Evolutionary conservation across 1,140 invertebrate species (phyloP), one percentile per base, ranked within the genome.

Genomic region (Bombus waltoni): DNA sequence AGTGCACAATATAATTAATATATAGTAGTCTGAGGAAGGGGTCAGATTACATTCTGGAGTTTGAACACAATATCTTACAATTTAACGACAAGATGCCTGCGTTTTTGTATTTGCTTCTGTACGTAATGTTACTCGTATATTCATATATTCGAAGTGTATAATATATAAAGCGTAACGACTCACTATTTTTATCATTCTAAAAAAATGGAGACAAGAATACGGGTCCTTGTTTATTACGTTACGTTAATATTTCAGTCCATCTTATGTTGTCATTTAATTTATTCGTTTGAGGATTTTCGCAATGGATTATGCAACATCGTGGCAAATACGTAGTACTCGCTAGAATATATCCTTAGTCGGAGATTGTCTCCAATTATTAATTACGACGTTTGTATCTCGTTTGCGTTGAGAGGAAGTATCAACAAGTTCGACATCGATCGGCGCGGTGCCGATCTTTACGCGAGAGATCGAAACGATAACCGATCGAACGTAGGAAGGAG

Each of bases 51-150:
- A 94, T 94, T 94, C 94, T 93, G 94, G 94, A 94, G 90, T 93
- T 94, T 94, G 93, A 94, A 94, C 94, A 94, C 94, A 94, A 94
- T 94, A 94, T 94, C 93, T 94, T 94, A 94, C 94, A 94, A 94
- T 94, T 94, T 94, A 94, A 94, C 93, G 93, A 94, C 94, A 93
- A 94, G 92, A 94, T 94, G 93, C 93, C 93, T 94, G 94, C 93
- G 90, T 92, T 94, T 94, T 89, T 92, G 92, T 92, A 93, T 89
- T 92, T 93, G 91, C 91, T 94, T 94, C 92, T 92, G 93, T 93
- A 94, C 91, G 93, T 92, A 89, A 91, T 91, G 89, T 93, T 92
- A 93, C 90, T 94, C 89, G 91, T 93, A 93, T 94, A 91, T 92
- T 93, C 83, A 92, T 92, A 94, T 94, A 93, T 87, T 93, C 91